Evolutionary conservation across 1,140 invertebrate genomes (phyloP).

Genomic region (Philotrypesis tridentata): DNA sequence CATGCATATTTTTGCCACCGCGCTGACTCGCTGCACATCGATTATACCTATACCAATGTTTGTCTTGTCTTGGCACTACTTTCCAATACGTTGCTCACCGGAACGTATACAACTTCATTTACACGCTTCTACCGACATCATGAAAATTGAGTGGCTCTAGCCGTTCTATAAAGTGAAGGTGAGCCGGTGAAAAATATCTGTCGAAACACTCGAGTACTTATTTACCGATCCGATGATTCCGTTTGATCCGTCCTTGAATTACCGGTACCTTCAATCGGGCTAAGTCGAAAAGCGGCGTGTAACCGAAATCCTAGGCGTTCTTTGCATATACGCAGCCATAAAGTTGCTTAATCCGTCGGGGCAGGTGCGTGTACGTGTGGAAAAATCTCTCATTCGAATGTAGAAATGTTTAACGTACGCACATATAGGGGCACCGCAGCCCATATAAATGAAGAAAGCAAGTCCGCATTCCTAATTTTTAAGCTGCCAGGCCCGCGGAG

Average conservation of each 20-base stretch:
- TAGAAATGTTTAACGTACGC: background rate
- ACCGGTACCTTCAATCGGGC: background rate
- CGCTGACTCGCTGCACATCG: background rate
- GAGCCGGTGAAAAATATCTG: conserved; percentile 11
- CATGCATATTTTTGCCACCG: background rate
- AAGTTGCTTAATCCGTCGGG: conserved; percentile 46
- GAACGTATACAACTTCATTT: background rate
- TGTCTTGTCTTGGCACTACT: background rate
- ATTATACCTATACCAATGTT: background rate
- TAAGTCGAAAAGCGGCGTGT: background rate
- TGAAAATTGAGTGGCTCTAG: background rate
- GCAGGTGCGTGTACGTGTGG: conserved; percentile 53
- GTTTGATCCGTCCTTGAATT: background rate
- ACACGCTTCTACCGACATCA: background rate
- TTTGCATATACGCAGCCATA: conserved; percentile 19
- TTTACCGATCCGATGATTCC: conserved; percentile 30
- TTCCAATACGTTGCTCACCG: background rate
- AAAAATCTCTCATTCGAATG: conserved; percentile 42
- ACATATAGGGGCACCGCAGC: background rate
- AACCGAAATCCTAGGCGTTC: background rate
- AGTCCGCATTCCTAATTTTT: conserved; percentile 65
- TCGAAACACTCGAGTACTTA: background rate
- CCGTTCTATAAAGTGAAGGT: background rate
- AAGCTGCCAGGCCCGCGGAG: conserved; percentile 47
- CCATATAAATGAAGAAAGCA: conserved; percentile 46